Base-by-base conservation (phyloP, 2,113 vertebrate genomes). In the Scomber colias region DNA sequence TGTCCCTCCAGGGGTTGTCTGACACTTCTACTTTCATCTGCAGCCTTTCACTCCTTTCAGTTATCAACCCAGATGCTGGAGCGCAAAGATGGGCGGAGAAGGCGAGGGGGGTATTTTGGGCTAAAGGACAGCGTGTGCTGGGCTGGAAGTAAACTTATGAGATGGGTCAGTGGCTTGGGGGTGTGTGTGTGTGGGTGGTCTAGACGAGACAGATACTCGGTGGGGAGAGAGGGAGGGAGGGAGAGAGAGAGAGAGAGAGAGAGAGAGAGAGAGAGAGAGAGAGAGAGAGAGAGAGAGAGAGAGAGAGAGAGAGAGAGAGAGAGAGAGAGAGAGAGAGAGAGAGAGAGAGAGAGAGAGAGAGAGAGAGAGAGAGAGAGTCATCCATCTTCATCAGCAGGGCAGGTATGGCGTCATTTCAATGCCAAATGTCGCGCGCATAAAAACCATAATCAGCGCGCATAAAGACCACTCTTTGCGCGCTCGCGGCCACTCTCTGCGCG, bases 11-110 rank as follows among this genome's bases (percentile, higher is more conserved):
- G 83, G 82, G 73, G 60, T 56, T 67, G 71, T 84, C 89, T 91
- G 90, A 86, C 88, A 89, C 88, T 63, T 91, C 82, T 69, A 73
- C 83, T 92, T 91, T 89, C 80, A 77, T 91, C 81, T 30, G 62
- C 69, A 75, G 82, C 82, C 68, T 82, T 84, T 89, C 70, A 62
- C 71, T 79, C 79, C 31, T 21, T 27, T 85, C 77, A 82, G 83
- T 87, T 90, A 81, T 84, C 84, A 89, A 76, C 57, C 64, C 7
- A 79, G 73, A 87, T 5, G 21, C 40, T 27, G 4, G 48, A 77
- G 45, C 40, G 27, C 9, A 2, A 71, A 67, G 65, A 79, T 31
- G 40, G 61, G 71, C 3, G 3, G 13, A 63, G 59, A 55, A 63
- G 44, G 60, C 10, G 48, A 27, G 6, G 21, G 44, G 17, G 50